Base-by-base conservation (phyloP, 2,888 invertebrate genomes). In the Ditylenchus weischeri region DNA sequence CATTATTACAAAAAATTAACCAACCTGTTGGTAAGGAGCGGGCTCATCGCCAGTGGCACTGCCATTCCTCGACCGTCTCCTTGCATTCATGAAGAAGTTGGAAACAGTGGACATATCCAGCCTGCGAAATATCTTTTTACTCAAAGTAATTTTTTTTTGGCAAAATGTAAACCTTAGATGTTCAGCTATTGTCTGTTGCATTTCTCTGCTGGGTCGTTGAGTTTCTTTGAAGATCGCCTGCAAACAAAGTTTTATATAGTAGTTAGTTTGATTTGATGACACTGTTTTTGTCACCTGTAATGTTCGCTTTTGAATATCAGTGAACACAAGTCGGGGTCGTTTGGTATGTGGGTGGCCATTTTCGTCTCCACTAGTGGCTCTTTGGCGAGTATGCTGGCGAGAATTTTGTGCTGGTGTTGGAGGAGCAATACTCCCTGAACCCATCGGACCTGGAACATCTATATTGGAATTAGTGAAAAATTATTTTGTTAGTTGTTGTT, bases 251-350 rank as follows among this genome's bases (percentile, higher is more conserved):
- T 13, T 21, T 38, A 21, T 29, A 29, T 29, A 29, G 29, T 4
- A 29, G 2, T n/a, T 13, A 21, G 23, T 21, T 47, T 11, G 13
- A 10, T 47, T 47, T 2, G 8, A n/a, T 18, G 7, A 23, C 2
- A 38, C 15, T 43, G 43, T 43, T 43, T 3, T 13, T 10, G 13
- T 43, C 51, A 76, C 76, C 67, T 77, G 95, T 86, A 98, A 90
- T 85, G 98, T 98, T 88, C 96, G 91, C 86, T 96, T 90, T 88
- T 98, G 98, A 84, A 98, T 91, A 88, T 98, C 98, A 84, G 96
- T 98, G 89, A 98, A 98, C 87, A 98, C 96, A 87, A 98, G 90
- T 84, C 96, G 92, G 79, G 96, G 96, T 4, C 76, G 65, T 50
- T 75, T 76, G 19, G 64, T 59, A 5, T 68, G 63, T 18, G 64